Conservation (phyloP, 2,797 vertebrate species). For the Orientallactaga sibirica region DNA sequence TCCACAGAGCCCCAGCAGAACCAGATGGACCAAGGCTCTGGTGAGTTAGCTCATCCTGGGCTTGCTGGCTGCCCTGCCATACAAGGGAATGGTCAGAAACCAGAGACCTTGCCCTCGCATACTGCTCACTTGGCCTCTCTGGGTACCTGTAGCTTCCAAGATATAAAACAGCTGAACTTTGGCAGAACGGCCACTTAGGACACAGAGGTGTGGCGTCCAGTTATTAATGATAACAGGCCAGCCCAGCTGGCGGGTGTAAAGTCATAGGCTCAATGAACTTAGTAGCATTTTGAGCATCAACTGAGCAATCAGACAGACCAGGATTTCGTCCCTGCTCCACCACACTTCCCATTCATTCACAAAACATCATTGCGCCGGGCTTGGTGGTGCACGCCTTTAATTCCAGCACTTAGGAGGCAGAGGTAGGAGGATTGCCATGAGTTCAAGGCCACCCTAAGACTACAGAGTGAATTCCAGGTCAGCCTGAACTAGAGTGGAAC, state of each 20-base stretch:
- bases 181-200: not conserved
- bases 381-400: too few species aligned
- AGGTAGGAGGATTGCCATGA: too few species aligned
- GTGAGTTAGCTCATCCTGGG: not conserved
- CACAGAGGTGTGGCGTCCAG: not conserved
- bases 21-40: rapidly evolving
- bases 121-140: not conserved
- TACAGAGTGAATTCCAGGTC: too few species aligned
- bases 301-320: not conserved
- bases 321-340: not conserved
- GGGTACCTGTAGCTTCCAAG: not conserved
- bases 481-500: too few species aligned
- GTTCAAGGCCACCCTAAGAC: too few species aligned
- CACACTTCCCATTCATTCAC: not conserved
- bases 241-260: not conserved
- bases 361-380: not conserved
- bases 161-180: too few species aligned
- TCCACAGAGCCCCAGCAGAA: not conserved
- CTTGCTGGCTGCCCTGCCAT: not conserved
- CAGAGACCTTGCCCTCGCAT: not conserved
- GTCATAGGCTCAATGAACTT: not conserved
- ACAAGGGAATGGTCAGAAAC: not conserved
- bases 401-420: too few species aligned
- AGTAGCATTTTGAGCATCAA: not conserved
- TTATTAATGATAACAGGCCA: not conserved